These are phyloP conservation scores for Coreius guichenoti DNA, from an alignment of 2,797 vertebrate species.

Conservation along the genomic window DNA sequence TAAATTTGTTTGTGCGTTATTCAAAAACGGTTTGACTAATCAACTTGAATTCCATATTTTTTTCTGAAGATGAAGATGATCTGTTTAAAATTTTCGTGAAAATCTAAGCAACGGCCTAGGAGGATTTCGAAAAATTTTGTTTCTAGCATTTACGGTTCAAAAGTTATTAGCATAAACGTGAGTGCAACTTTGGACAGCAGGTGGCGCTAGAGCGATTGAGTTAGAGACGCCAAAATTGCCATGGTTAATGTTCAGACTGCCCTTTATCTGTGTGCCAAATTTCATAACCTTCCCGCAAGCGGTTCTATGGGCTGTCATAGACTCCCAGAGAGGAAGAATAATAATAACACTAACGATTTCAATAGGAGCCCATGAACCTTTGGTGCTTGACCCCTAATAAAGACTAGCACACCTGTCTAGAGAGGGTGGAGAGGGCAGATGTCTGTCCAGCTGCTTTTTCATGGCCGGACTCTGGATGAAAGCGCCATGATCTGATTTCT, in stretches of 20 bases:
- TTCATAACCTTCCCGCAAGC: background rate
- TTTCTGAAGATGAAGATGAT: too few relatives aligned
- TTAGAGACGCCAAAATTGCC: background rate
- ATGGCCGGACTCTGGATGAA: slow-evolving; percentile 98
- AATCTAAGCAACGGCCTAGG: too few relatives aligned
- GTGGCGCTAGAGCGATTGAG: background rate
- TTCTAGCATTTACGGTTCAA: too few relatives aligned
- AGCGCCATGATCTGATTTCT: slow-evolving; percentile 98
- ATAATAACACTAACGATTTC: background rate
- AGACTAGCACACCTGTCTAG: slow-evolving; percentile 79
- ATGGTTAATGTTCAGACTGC: background rate
- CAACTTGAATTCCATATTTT: too few relatives aligned
- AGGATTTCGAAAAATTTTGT: too few relatives aligned
- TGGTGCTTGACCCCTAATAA: background rate
- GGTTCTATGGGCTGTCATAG: background rate
- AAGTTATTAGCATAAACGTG: too few relatives aligned
- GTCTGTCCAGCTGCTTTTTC: slow-evolving; percentile 97
- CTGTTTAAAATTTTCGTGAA: too few relatives aligned
- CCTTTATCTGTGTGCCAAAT: background rate
- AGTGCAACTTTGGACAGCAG: background rate
- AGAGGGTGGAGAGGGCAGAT: slow-evolving; percentile 94
- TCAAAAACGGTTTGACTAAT: too few relatives aligned
- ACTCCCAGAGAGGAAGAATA: background rate
- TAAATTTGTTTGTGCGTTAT: too few relatives aligned
- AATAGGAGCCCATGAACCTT: too few relatives aligned